A percentile compares a stretch with the other conserved stretches of the same genome.
Conservation (phyloP, 2,888 invertebrate genomes). For the Baccha elongata region DNA sequence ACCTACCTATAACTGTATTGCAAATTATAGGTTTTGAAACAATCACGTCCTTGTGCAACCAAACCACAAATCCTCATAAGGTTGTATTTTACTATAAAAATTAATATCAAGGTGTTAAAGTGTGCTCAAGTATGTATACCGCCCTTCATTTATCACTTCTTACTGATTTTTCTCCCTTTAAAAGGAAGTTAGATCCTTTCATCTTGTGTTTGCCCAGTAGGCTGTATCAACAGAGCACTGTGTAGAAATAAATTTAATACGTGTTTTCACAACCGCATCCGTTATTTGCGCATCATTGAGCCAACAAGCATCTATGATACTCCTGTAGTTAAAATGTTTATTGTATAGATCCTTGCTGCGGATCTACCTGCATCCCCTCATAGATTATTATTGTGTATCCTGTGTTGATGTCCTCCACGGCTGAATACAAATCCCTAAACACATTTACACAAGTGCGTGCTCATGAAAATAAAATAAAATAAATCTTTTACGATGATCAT, state of each 20-base stretch:
- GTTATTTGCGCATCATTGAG: slow-evolving; percentile 59
- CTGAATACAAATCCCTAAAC: slow-evolving; percentile 50
- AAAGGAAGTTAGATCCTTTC: slow-evolving; percentile 51
- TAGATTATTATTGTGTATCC: slow-evolving; percentile 51
- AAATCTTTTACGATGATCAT: slow-evolving; percentile 52
- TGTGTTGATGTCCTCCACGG: slow-evolving; percentile 45
- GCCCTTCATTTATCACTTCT: neutral
- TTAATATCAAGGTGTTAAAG: neutral
- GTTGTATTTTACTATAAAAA: neutral
- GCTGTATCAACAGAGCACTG: slow-evolving; percentile 48
- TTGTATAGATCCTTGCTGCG: slow-evolving; percentile 14
- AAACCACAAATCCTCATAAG: neutral
- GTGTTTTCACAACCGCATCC: slow-evolving; percentile 67
- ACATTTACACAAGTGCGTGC: slow-evolving; percentile 59
- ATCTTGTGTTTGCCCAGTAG: slow-evolving; percentile 55
- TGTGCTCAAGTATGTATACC: neutral
- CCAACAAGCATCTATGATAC: slow-evolving; percentile 31
- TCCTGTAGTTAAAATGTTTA: slow-evolving; percentile 44
- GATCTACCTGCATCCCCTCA: slow-evolving; percentile 28
- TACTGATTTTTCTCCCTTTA: neutral
- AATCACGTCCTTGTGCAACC: no score
- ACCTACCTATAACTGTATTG: no score
- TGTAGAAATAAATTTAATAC: slow-evolving; percentile 54
- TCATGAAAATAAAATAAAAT: slow-evolving; percentile 47
- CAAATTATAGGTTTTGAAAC: no score